Percentiles rank a stretch among this genome's conserved stretches.
These are phyloP conservation scores for Spea bombifrons DNA, from an alignment of 2,113 vertebrate genomes.

Conservation along the genomic window DNA sequence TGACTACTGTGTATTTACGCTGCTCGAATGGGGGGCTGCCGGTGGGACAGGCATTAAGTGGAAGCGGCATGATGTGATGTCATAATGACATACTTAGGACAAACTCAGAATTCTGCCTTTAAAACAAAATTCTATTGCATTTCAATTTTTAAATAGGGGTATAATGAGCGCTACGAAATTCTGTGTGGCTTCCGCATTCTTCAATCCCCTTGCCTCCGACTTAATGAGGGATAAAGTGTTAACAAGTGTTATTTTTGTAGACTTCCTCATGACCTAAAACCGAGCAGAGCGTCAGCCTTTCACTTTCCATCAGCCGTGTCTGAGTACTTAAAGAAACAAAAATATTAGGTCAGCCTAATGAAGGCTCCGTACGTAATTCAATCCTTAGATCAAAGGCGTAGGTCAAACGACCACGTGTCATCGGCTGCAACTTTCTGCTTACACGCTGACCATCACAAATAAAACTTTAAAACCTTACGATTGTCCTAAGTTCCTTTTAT, in stretches of 20 bases:
- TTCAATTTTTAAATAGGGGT: not conserved
- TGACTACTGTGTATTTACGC: not conserved
- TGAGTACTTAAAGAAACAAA: not conserved
- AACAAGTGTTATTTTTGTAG: not conserved
- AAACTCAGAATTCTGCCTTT: not conserved
- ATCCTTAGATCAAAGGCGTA: constrained; percentile 16
- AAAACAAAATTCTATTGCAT: not conserved
- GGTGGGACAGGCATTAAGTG: not conserved
- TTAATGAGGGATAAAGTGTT: not conserved
- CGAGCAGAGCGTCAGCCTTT: constrained; percentile 20
- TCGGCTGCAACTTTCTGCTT: constrained; percentile 5
- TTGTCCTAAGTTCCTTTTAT: too few species aligned
- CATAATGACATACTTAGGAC: not conserved
- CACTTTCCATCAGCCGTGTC: constrained; percentile 17
- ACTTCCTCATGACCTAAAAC: constrained; percentile 14
- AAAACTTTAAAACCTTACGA: not conserved
- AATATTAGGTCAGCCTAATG: constrained; percentile 1
- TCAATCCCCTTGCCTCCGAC: constrained; percentile 1
- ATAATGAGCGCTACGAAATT: not conserved
- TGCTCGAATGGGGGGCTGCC: too few species aligned
- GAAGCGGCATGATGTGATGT: not conserved
- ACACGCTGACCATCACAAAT: constrained; percentile 30
- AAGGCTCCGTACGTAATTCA: constrained; percentile 5
- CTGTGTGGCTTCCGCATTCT: not conserved
- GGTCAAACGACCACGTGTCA: constrained; percentile 1